Evolutionary conservation across 1,140 invertebrate species (phyloP), one percentile per base, ranked within the genome.

Genomic region (Drosophila sp.): DNA sequence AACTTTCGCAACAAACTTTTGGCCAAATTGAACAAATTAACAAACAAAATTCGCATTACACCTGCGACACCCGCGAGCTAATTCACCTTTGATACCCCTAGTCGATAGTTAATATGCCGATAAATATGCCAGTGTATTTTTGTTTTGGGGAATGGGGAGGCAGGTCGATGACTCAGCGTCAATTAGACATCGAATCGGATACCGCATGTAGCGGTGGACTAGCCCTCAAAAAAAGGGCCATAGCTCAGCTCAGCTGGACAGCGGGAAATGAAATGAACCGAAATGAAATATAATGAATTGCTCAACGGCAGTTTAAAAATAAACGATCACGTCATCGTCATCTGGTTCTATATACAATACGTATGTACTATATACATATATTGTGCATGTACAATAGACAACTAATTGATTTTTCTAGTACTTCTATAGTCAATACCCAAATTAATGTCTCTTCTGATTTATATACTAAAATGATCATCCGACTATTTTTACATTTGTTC

Each of bases 381-480:
- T 34, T 29, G 38, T 53, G 61, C 41, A 48, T 56, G 41, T 51
- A 61, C 45, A 63, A 65, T 61, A 56, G 48, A 46, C 51, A 46
- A 76, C 57, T 67, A 76, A 76, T 76, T 76, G 74, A 76, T 62
- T 73, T 69, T 51, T 63, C 63, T 73, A 67, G 45, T 63, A 46
- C 29, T 48, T 32, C 41, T 11, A 43, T 61, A 67, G 64, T 58
- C 43, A 51, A 61, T 67, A 36, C 13, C 5, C 54, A 32, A 29
- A 62, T 32, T 8, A 36, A 48, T 50, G 18, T 2, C 1, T 21
- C n/a, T 8, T 29, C 27, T 45, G 9, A 29, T 18, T 40, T 53
- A n/a, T 43, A 13, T 40, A 56, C 36, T 27, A 13, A 40, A 56
- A 4, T 36, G 53, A 18, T 53, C 29, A 34, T 51, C 34, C 32